Evolutionary conservation across 2,113 vertebrate genomes (phyloP).

Genomic region (Eublepharis macularius): DNA sequence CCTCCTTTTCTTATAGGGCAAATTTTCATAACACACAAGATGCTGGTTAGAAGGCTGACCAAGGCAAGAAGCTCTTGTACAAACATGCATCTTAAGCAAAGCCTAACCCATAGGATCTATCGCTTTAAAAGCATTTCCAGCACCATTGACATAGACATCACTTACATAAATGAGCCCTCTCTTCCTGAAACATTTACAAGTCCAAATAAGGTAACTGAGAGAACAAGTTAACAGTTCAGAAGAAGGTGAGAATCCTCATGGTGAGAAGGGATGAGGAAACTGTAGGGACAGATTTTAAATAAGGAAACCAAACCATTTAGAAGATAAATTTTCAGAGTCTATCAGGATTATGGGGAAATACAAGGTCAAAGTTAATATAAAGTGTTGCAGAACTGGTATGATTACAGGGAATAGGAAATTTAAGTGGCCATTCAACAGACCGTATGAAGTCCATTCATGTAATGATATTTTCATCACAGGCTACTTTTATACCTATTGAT

Average conservation of each 20-base stretch:
- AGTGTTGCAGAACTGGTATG: background rate
- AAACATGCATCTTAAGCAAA: background rate
- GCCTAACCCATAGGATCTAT: background rate
- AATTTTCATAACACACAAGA: background rate
- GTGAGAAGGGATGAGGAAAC: background rate
- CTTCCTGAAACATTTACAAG: background rate
- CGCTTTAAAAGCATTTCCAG: background rate
- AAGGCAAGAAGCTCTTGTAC: background rate
- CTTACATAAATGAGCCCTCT: background rate
- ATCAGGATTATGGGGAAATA: background rate
- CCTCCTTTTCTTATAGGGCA: background rate
- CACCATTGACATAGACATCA: background rate
- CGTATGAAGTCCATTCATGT: background rate
- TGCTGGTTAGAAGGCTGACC: background rate
- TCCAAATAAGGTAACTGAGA: background rate
- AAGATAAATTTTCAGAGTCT: background rate
- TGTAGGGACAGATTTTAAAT: background rate
- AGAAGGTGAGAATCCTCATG: background rate
- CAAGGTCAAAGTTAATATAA: background rate
- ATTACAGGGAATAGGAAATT: background rate
- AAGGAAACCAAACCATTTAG: background rate
- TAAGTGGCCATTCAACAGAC: background rate
- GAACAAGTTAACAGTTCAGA: background rate
- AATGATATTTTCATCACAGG: background rate
- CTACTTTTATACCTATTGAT: background rate